Base-by-base conservation (phyloP, 2,888 invertebrate species). In the Drosophila peninsularis region DNA sequence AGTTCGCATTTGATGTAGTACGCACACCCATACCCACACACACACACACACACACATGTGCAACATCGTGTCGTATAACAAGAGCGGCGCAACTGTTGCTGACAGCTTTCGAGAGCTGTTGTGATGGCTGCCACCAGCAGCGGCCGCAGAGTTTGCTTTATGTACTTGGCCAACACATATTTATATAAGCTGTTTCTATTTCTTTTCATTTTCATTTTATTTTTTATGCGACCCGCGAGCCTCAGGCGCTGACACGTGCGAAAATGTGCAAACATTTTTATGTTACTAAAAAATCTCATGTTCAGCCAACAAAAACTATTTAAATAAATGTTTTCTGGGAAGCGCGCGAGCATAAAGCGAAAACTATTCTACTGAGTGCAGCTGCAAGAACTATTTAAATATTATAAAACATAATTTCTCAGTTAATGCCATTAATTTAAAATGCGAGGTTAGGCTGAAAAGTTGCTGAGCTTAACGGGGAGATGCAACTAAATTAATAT, bases 51-150 rank as follows among this genome's bases (percentile, higher is more conserved):
- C 30, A 42, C 36, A 44, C 45, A 75, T 62, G 55, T 70, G 70
- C 61, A 70, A 77, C 62, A 63, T 61, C 64, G 42, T 66, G 60
- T 66, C 56, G 64, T 56, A 65, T 58, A 71, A 81, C 70, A 64
- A 56, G 37, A 52, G 61, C 32, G 50, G 62, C 70, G 66, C 74
- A 81, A 85, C 84, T 85, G 88, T 85, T 85, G 79, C 83, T 82
- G 86, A 82, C 88, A 83, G 80, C 73, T 58, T 54, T 64, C 45
- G 52, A 67, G 63, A 50, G 41, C 49, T 68, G 63, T 39, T 72
- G 68, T 78, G 70, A 68, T 70, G 80, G 44, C 75, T 82, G 84
- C 55, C 73, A 67, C 30, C 36, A 24, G 50, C 87, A 87, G 82
- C 37, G 34, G 57, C 55, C 63, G 60, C 71, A 58, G 66, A 54